Evolutionary conservation across 30 jellyfish, hydroid and myxozoan species (phyloP).

Genomic region (Pseudorhiza aurosa): DNA sequence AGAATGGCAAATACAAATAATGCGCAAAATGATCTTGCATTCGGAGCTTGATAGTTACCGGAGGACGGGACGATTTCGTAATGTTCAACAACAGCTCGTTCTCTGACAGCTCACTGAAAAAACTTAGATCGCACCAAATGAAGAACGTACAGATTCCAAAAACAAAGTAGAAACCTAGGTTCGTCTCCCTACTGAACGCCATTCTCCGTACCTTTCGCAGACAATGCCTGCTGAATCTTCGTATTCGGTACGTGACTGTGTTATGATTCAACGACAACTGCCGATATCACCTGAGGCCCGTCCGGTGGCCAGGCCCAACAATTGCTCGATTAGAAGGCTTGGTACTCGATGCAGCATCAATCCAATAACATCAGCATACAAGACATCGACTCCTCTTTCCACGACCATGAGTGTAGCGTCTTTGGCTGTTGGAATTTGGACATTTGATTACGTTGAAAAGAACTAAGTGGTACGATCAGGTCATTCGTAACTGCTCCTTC

Average conservation of each 20-base stretch:
- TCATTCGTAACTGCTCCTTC: no score
- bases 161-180: slow-evolving; percentile 74
- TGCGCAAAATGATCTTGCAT: slow-evolving; percentile 97
- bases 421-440: no score
- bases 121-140: slow-evolving; percentile 94
- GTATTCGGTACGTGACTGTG: not conserved
- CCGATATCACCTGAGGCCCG: not conserved
- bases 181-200: slow-evolving; percentile 73
- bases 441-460: no score
- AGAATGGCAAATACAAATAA: slow-evolving; percentile 81
- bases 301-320: not conserved
- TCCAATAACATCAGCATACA: not conserved
- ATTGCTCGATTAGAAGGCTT: not conserved
- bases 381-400: not conserved
- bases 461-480: no score
- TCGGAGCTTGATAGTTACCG: slow-evolving; percentile 78
- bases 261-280: not conserved
- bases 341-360: not conserved
- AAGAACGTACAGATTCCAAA: slow-evolving; percentile 85
- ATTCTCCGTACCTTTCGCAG: not conserved
- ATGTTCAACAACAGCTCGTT: not conserved
- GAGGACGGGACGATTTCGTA: slow-evolving; percentile 6
- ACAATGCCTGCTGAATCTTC: not conserved
- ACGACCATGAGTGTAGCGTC: no score
- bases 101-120: slow-evolving; percentile 87